Percentiles rank a stretch among this genome's conserved stretches.
These are phyloP conservation scores for Hypothenemus hampei DNA, from an alignment of 1,140 invertebrate species.

Conservation along the genomic window DNA sequence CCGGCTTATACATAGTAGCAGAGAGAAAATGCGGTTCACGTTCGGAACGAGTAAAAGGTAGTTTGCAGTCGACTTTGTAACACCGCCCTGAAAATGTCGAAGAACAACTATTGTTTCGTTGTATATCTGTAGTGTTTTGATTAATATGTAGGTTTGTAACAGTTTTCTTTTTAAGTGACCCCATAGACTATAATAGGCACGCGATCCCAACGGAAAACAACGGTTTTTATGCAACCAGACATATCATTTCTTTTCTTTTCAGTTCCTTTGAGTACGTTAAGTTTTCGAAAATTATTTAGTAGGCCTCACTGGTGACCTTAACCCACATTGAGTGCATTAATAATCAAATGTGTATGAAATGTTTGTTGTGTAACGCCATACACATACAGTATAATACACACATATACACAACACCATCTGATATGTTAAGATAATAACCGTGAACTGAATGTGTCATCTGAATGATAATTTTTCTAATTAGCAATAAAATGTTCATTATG, in stretches of 20 bases:
- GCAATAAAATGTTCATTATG: no score
- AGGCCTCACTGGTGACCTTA: constrained; percentile 6
- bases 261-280: background rate
- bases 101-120: background rate
- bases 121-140: background rate
- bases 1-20: no score
- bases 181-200: no score
- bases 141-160: background rate
- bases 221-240: background rate
- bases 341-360: constrained; percentile 1
- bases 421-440: constrained; percentile 15
- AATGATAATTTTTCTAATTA: constrained; percentile 15
- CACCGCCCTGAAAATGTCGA: background rate
- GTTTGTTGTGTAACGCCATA: constrained; percentile 5
- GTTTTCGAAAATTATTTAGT: constrained; percentile 1
- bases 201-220: no score
- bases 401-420: background rate
- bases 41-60: constrained; percentile 1
- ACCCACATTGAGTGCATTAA: constrained; percentile 13
- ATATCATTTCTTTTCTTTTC: background rate
- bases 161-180: background rate
- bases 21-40: constrained; percentile 8
- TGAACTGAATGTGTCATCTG: constrained; percentile 10
- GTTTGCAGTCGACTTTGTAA: background rate
- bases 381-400: no score